Evolutionary conservation across 2,797 vertebrate genomes (phyloP).

Genomic region (Naso thynnoides): DNA sequence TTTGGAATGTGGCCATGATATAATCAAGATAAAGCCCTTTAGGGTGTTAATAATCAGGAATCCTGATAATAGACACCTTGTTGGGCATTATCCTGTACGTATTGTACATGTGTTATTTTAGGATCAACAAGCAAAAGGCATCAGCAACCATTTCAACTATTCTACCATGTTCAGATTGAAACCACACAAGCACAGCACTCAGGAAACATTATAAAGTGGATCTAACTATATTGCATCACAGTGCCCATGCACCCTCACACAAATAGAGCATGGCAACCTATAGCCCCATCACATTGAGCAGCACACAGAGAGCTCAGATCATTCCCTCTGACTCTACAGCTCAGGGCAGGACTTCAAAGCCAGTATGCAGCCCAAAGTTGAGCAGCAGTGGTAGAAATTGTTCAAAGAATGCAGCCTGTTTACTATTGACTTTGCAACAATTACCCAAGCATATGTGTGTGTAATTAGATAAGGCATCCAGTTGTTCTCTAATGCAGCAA

Average conservation of each 20-base stretch:
- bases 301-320: slow-evolving; percentile 39
- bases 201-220: slow-evolving; percentile 36
- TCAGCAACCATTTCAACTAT: slow-evolving; percentile 2
- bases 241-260: slow-evolving; percentile 19
- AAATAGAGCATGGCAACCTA: slow-evolving; percentile 52
- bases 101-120: slow-evolving; percentile 2
- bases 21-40: too few species aligned
- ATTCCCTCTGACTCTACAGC: slow-evolving; percentile 44
- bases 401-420: slow-evolving; percentile 77
- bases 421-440: slow-evolving; percentile 82
- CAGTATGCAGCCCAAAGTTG: slow-evolving; percentile 52
- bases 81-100: too few species aligned
- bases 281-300: slow-evolving; percentile 32
- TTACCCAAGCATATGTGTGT: slow-evolving; percentile 82
- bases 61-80: too few species aligned
- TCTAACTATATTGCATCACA: slow-evolving; percentile 52
- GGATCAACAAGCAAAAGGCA: slow-evolving; percentile 22
- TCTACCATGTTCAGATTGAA: slow-evolving; percentile 21
- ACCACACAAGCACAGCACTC: slow-evolving; percentile 20
- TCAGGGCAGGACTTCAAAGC: slow-evolving; percentile 63
- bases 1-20: too few species aligned
- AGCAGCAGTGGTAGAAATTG: slow-evolving; percentile 61
- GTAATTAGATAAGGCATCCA: slow-evolving; percentile 85
- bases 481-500: slow-evolving; percentile 85
- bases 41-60: too few species aligned